Conservation (phyloP, 2,888 invertebrate species). For the Timema cristinae region DNA sequence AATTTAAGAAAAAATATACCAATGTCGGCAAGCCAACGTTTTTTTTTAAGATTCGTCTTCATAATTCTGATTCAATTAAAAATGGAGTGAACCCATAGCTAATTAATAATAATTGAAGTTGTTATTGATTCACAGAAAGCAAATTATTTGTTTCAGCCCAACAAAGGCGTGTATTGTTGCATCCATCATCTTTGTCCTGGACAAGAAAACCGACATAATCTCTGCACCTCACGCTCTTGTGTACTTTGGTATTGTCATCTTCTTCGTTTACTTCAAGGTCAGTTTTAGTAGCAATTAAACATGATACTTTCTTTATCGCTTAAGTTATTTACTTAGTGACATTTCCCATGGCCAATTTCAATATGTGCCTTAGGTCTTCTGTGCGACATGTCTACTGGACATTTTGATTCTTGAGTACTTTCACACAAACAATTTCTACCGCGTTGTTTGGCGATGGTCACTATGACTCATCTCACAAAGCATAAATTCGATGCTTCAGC, state of each 20-base stretch:
- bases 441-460: too few relatives aligned
- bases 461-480: too few relatives aligned
- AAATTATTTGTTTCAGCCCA: constrained; percentile 61
- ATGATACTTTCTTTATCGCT: too few relatives aligned
- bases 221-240: constrained; percentile 95
- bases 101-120: neutral
- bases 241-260: constrained; percentile 95
- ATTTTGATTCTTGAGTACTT: too few relatives aligned
- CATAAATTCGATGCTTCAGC: too few relatives aligned
- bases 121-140: neutral
- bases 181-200: constrained; percentile 91
- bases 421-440: too few relatives aligned
- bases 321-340: too few relatives aligned
- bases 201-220: constrained; percentile 94
- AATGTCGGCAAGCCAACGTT: neutral
- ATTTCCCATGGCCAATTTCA: too few relatives aligned
- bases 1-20: neutral
- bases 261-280: constrained; percentile 94
- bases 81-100: neutral
- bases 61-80: neutral
- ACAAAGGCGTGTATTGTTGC: constrained; percentile 96
- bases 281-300: too few relatives aligned
- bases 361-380: too few relatives aligned
- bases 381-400: too few relatives aligned
- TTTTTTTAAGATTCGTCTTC: neutral